A percentile compares a stretch with the other conserved stretches of the same genome.
These are phyloP conservation scores for Phoxinus phoxinus DNA, from an alignment of 2,113 vertebrate species.

Conservation along the genomic window DNA sequence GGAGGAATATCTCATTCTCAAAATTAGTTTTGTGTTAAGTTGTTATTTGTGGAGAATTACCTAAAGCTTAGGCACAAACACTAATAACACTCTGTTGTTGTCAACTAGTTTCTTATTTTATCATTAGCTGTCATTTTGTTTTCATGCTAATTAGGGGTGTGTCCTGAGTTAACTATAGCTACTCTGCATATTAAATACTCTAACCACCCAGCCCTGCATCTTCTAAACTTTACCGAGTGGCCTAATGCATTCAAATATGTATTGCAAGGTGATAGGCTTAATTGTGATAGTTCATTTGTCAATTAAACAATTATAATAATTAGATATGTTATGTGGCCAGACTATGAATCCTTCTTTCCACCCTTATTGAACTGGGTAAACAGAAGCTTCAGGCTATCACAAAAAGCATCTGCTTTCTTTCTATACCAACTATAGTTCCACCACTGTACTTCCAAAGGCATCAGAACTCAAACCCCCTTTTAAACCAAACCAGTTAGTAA, in stretches of 20 bases:
- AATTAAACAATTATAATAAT: background rate
- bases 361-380: background rate
- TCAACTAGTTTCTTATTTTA: background rate
- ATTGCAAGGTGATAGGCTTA: background rate
- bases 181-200: too few relatives aligned
- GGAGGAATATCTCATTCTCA: background rate
- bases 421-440: background rate
- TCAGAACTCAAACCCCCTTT: background rate
- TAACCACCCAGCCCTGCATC: too few relatives aligned
- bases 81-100: background rate
- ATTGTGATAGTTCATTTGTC: background rate
- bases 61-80: background rate
- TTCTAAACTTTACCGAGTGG: background rate
- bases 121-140: background rate
- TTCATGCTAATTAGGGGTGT: background rate
- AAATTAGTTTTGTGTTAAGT: background rate
- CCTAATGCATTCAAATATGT: background rate
- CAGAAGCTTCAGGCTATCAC: background rate
- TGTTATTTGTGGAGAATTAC: background rate
- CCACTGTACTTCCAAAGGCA: background rate
- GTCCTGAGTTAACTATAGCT: background rate
- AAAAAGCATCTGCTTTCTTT: background rate
- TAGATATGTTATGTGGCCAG: background rate
- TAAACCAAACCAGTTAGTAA: conserved; percentile 9
- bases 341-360: background rate